Percentiles rank a stretch among this genome's conserved stretches.
These are phyloP conservation scores for Ceuthmochares aereus DNA, from an alignment of 2,113 vertebrate genomes.

Conservation along the genomic window DNA sequence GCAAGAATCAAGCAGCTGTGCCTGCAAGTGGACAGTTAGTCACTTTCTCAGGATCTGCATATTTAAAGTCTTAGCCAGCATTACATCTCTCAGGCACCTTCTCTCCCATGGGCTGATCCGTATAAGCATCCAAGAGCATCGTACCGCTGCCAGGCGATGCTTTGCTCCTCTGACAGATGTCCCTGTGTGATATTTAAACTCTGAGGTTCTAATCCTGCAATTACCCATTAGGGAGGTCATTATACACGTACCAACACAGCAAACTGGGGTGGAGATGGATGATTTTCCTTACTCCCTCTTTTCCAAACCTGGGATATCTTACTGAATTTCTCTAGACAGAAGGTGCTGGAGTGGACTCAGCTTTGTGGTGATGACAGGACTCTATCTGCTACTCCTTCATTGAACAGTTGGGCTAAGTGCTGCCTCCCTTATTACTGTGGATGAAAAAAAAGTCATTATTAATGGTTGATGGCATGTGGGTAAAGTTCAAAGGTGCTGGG, in stretches of 20 bases:
- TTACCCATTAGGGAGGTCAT: neutral
- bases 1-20: neutral
- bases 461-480: neutral
- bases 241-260: neutral
- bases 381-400: neutral
- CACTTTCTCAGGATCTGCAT: neutral
- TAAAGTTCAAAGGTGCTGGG: neutral
- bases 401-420: neutral
- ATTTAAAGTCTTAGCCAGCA: neutral
- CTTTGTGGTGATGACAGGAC: neutral
- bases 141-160: accelerated
- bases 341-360: neutral
- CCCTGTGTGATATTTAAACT: neutral
- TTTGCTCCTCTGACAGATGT: neutral
- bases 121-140: accelerated
- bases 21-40: neutral
- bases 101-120: neutral
- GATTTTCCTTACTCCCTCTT: neutral
- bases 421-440: neutral
- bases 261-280: neutral
- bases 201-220: neutral
- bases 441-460: neutral
- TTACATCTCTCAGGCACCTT: neutral
- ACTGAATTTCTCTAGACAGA: neutral
- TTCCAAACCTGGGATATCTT: neutral